These are phyloP conservation scores for Ciconia boyciana DNA, from an alignment of 2,113 vertebrate species.

Conservation along the genomic window DNA sequence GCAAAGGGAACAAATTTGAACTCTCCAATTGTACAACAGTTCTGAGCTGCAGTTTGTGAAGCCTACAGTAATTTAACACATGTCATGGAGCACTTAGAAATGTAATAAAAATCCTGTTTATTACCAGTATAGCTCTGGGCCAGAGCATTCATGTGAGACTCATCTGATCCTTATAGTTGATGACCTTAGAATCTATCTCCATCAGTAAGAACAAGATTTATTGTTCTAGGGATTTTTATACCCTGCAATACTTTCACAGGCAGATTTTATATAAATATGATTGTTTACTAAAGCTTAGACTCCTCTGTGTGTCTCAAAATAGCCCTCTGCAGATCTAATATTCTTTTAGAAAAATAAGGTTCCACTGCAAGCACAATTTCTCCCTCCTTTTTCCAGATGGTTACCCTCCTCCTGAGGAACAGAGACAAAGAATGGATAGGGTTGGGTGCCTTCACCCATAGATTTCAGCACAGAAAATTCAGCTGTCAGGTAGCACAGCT, in stretches of 20 bases:
- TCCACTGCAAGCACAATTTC: background rate
- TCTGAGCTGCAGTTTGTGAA: constrained; percentile 48
- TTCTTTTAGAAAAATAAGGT: constrained; percentile 13
- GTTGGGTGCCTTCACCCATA: background rate
- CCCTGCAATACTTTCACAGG: background rate
- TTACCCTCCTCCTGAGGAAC: background rate
- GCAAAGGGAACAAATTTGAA: constrained; percentile 1
- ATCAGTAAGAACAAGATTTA: constrained; percentile 51
- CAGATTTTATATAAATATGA: constrained; percentile 26
- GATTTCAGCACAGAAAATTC: constrained; percentile 24
- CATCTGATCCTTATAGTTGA: constrained; percentile 5
- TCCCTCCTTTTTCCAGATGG: background rate
- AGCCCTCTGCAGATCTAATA: background rate
- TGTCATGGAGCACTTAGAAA: constrained; percentile 46
- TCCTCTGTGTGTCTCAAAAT: background rate
- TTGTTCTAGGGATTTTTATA: constrained; percentile 38
- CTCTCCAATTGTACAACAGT: constrained; percentile 1
- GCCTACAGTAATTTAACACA: constrained; percentile 52
- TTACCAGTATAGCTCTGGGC: constrained; percentile 24
- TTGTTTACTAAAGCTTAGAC: constrained; percentile 26
- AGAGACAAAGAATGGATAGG: background rate
- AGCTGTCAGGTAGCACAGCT: background rate
- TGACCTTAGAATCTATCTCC: constrained; percentile 52
- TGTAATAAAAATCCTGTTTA: constrained; percentile 62
- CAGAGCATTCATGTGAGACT: constrained; percentile 53